Percentiles rank a stretch among this genome's conserved stretches.
Conservation (phyloP, 2,797 vertebrate genomes). For the Gambelia wislizenii region DNA sequence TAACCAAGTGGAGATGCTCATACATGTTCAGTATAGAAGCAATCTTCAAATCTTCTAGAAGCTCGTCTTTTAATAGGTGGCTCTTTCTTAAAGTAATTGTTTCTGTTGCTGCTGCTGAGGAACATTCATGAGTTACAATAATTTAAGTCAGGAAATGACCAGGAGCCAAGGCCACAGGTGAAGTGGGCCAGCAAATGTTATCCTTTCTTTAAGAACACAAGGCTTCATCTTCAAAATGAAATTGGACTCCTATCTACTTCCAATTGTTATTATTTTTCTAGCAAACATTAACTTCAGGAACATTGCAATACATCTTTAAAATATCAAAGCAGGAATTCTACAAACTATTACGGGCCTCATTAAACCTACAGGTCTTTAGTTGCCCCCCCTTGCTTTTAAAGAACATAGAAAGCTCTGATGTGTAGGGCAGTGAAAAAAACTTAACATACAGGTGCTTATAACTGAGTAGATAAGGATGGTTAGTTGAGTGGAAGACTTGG, state of each 20-base stretch:
- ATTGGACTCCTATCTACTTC: neutral
- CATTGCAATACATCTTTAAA: neutral
- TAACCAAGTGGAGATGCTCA: neutral
- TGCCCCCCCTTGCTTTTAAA: neutral
- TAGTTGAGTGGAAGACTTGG: constrained; percentile 64
- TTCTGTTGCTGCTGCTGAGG: neutral
- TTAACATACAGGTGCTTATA: neutral
- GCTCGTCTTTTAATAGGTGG: neutral
- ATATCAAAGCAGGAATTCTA: neutral
- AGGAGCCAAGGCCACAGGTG: neutral
- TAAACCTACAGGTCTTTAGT: neutral
- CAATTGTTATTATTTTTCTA: neutral
- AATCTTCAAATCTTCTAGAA: too few species aligned
- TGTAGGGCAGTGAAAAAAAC: neutral
- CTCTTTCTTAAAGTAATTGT: neutral
- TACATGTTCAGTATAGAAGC: neutral
- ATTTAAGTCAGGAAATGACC: neutral
- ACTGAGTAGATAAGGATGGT: constrained; percentile 43
- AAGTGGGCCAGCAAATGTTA: neutral
- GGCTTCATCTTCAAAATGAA: neutral
- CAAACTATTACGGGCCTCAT: neutral
- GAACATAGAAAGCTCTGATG: neutral
- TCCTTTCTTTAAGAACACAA: neutral
- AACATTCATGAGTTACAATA: neutral
- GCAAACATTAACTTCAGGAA: neutral